Percentiles rank a stretch among this genome's conserved stretches.
Conservation (phyloP, 2,888 invertebrate species). For the Calliphora vomitoria region DNA sequence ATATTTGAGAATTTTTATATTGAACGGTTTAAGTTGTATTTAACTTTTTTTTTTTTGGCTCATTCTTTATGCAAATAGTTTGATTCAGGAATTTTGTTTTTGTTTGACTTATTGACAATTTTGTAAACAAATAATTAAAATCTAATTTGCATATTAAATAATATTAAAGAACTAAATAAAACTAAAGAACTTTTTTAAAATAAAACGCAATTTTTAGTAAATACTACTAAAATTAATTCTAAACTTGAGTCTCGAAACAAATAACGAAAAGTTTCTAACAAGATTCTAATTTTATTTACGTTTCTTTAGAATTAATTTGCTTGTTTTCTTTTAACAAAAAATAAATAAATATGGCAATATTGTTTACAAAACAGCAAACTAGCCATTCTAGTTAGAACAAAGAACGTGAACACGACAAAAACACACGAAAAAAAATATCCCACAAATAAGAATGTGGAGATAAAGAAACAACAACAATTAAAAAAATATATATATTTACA, state of each 20-base stretch:
- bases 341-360: slow-evolving; percentile 61
- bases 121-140: slow-evolving; percentile 15
- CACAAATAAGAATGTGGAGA: slow-evolving; percentile 44
- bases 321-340: not conserved
- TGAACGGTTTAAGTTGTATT: no score
- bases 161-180: no score
- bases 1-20: no score
- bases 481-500: slow-evolving; percentile 13
- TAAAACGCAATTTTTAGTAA: not conserved
- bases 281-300: not conserved
- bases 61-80: no score
- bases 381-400: slow-evolving; percentile 67
- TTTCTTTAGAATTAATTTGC: not conserved
- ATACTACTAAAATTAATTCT: no score
- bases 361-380: slow-evolving; percentile 21
- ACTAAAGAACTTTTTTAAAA: not conserved
- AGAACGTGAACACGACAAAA: slow-evolving; percentile 46
- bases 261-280: not conserved
- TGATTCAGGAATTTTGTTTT: no score
- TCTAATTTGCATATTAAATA: not conserved
- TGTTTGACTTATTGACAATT: no score
- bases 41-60: no score
- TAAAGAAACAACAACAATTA: slow-evolving; percentile 53
- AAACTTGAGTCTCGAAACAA: not conserved
- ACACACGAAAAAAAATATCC: not conserved